Conservation (phyloP, 2,113 vertebrate genomes). For the Nestor notabilis region DNA sequence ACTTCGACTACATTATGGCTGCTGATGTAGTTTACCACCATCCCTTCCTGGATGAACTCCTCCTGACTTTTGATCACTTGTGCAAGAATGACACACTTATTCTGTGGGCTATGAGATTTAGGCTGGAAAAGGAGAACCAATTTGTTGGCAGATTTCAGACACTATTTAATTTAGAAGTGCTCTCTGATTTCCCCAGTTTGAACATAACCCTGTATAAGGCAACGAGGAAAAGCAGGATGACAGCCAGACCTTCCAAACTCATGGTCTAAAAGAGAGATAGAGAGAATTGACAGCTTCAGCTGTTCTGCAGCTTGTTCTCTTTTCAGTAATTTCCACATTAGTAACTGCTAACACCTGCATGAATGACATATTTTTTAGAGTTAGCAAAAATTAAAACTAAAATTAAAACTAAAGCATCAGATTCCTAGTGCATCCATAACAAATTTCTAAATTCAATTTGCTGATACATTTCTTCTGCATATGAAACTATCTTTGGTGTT, state of each 20-base stretch:
- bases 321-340: background rate
- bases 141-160: constrained; percentile 87
- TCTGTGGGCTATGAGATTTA: constrained; percentile 94
- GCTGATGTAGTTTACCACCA: constrained; percentile 94
- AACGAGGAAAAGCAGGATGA: constrained; percentile 73
- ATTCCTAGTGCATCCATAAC: background rate
- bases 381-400: no score
- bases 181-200: constrained; percentile 88
- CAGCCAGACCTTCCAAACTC: background rate
- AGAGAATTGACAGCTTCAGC: background rate
- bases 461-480: background rate
- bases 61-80: constrained; percentile 90
- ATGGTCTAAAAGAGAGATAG: background rate
- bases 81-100: constrained; percentile 87
- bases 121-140: constrained; percentile 86
- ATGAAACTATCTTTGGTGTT: background rate
- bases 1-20: constrained; percentile 92
- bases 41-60: constrained; percentile 87
- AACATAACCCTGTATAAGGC: constrained; percentile 91
- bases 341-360: background rate
- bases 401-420: background rate
- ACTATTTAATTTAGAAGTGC: constrained; percentile 85
- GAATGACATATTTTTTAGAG: background rate
- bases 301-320: background rate
- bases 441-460: background rate